Evolutionary conservation across 1,140 invertebrate species (phyloP), one percentile per base, ranked within the genome.

Genomic region (Drosophila auraria): DNA sequence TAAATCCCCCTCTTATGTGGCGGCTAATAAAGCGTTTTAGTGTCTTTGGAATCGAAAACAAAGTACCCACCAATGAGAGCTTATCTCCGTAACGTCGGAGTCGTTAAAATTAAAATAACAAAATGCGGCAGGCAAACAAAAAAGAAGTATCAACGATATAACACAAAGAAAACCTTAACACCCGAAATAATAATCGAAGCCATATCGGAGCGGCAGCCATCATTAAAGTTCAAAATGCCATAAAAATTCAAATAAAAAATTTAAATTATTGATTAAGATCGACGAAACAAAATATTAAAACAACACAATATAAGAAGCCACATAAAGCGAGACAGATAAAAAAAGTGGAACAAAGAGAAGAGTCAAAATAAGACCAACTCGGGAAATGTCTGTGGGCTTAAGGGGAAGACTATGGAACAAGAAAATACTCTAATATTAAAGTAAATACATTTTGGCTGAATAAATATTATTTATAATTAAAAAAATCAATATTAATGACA

Each of bases 221-320:
- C 72, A 75, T 89, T 78, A 79, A 87, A 81, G 65, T 66, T 70
- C 60, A 69, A 80, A 73, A 83, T 72, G 77, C 84, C 47, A 84
- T 89, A 84, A 89, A 87, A 89, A 87, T 87, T 80, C 78, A 90
- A 84, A 89, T 90, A 89, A 79, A 72, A 87, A 90, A 89, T 90
- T 84, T 90, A 90, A 90, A 89, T 89, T 90, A 89, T 89, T 90
- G 84, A 89, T 89, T 82, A 90, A 89, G 86, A 89, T 90, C 82
- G 75, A 69, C 76, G 83, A 60, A 83, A 87, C 76, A 77, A 87
- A 89, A 84, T 84, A 89, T 80, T 77, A 83, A 83, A 87, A 76
- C 53, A 82, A 61, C 60, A 80, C 57, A 75, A 70, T 56, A 70
- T 58, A 73, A 59, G 60, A 57, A 58, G 47, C 47, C 23, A 15